These are phyloP conservation scores for Acrossocheilus wenchowensis DNA, from an alignment of 2,797 vertebrate species.

Conservation along the genomic window DNA sequence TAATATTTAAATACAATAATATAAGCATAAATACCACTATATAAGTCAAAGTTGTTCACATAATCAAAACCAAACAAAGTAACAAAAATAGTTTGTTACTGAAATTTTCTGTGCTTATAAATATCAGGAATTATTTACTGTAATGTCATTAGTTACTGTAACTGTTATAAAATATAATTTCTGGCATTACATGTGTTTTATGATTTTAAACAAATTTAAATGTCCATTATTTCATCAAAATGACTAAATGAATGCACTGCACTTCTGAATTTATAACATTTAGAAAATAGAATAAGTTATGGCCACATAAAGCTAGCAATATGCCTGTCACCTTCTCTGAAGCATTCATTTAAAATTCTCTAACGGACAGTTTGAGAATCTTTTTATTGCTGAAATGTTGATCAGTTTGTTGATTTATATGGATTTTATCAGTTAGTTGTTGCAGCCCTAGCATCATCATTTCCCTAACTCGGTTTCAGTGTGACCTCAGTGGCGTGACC, in stretches of 20 bases:
- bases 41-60: not conserved
- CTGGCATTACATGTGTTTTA: too few species aligned
- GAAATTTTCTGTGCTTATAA: not conserved
- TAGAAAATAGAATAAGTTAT: not conserved
- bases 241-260: too few species aligned
- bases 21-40: not conserved
- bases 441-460: conserved; percentile 16
- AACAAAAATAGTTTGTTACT: not conserved
- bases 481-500: conserved; percentile 3
- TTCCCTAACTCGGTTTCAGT: not conserved
- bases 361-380: too few species aligned
- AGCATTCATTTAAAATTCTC: not conserved
- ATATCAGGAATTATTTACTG: not conserved
- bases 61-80: not conserved
- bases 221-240: not conserved
- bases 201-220: not conserved
- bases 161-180: not conserved
- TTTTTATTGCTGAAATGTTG: too few species aligned
- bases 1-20: not conserved
- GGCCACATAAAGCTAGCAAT: not conserved
- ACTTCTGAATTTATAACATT: not conserved
- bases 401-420: too few species aligned
- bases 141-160: not conserved
- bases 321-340: not conserved
- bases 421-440: not conserved